Conservation (phyloP, 2,888 invertebrate species). For the Hirtodrosophila histrioides region DNA sequence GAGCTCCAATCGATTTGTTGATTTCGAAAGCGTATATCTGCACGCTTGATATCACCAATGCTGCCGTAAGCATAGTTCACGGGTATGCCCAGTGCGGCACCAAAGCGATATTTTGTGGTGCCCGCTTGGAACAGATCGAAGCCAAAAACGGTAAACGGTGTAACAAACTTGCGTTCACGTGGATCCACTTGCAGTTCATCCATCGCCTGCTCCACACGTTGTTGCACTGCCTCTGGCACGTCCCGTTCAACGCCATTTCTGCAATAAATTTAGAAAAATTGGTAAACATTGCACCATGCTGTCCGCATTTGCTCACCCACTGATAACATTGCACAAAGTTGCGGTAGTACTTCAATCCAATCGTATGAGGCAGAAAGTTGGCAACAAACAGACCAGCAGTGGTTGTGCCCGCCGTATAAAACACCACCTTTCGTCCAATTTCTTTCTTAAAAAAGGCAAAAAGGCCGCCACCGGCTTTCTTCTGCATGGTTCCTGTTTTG, state of each 20-base stretch:
- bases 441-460: constrained; percentile 83
- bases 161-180: constrained; percentile 85
- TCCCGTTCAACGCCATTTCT: constrained; percentile 87
- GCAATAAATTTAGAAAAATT: constrained; percentile 44
- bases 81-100: constrained; percentile 90
- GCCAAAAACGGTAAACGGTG: constrained; percentile 90
- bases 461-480: constrained; percentile 51
- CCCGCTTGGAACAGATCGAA: constrained; percentile 90
- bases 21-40: constrained; percentile 87
- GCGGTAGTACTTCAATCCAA: constrained; percentile 87
- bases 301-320: constrained; percentile 82
- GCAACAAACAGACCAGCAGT: constrained; percentile 84
- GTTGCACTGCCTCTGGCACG: constrained; percentile 85
- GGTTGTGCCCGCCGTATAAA: constrained; percentile 84
- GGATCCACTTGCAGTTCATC: constrained; percentile 86
- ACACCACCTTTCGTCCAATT: constrained; percentile 85
- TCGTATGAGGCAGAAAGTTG: constrained; percentile 87
- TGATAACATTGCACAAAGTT: constrained; percentile 88
- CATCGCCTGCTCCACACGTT: constrained; percentile 86
- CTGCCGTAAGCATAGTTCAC: constrained; percentile 88
- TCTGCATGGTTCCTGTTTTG: constrained; percentile 54
- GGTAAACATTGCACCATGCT: constrained; percentile 32
- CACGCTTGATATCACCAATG: constrained; percentile 86
- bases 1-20: constrained; percentile 88
- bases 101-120: constrained; percentile 86